Conservation (phyloP, 1,140 invertebrate species). For the Brachionus calyciflorus region DNA sequence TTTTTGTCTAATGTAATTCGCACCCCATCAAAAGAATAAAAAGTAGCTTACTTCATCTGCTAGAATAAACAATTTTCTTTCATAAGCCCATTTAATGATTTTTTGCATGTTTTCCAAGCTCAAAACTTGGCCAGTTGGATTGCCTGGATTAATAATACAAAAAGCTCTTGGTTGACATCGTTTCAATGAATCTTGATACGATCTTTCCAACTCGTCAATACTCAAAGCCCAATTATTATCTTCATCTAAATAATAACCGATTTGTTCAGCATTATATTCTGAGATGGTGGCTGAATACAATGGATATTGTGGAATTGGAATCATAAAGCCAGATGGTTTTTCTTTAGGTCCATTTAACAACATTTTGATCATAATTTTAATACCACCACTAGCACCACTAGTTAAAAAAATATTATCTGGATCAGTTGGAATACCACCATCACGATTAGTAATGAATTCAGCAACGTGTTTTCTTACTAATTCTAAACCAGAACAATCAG, state of each 20-base stretch:
- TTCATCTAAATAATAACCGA: constrained; percentile 90
- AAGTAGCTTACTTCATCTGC: constrained; percentile 78
- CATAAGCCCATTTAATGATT: constrained; percentile 86
- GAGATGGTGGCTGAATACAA: constrained; percentile 88
- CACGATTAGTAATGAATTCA: constrained; percentile 79
- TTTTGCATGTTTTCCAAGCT: constrained; percentile 81
- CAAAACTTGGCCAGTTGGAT: constrained; percentile 90
- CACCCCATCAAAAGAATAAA: no score
- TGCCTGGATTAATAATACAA: constrained; percentile 96
- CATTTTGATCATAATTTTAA: constrained; percentile 66
- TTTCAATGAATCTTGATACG: constrained; percentile 69
- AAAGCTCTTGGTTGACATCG: constrained; percentile 76
- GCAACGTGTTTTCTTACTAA: constrained; percentile 91
- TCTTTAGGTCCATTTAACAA: constrained; percentile 66
- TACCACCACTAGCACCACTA: constrained; percentile 84
- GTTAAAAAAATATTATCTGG: constrained; percentile 79
- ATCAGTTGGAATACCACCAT: constrained; percentile 72
- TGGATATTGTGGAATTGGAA: constrained; percentile 97
- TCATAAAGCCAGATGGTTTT: constrained; percentile 65
- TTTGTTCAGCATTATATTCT: constrained; percentile 57
- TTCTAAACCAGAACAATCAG: constrained; percentile 63
- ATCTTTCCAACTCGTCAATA: constrained; percentile 74
- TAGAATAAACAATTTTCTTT: constrained; percentile 79
- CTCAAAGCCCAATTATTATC: constrained; percentile 80
- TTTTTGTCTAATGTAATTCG: no score